phyloP scores from a whole-genome alignment of 2,888 invertebrate genomes.

The Allolobophora icterica region DNA sequence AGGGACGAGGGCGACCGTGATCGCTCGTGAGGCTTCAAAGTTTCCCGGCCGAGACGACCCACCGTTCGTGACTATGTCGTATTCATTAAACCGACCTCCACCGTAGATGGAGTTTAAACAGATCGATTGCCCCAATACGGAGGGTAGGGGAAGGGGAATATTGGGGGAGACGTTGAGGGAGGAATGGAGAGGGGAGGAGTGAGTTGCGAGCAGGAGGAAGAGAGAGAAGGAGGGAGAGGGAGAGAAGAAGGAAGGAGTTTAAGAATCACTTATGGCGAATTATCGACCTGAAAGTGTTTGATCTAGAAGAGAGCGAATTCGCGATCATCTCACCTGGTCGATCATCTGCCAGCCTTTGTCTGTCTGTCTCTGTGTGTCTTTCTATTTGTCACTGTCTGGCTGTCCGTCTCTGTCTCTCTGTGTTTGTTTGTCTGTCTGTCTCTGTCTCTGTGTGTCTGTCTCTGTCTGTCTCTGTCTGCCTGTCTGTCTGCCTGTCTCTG shows the following conservation, averaged over 20 bases:
- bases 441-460: neutral
- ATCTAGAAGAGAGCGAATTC: neutral
- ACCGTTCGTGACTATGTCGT: neutral
- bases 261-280: neutral
- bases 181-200: neutral
- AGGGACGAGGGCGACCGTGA: neutral
- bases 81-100: neutral
- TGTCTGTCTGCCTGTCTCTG: neutral
- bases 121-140: conserved; percentile 8
- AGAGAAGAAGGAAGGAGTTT: neutral
- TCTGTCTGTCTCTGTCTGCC: neutral
- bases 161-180: neutral
- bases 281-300: neutral
- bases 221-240: neutral
- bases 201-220: neutral
- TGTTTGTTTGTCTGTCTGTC: too few relatives aligned
- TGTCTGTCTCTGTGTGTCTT: too few relatives aligned
- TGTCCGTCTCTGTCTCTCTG: too few relatives aligned
- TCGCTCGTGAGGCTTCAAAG: neutral
- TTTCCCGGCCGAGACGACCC: neutral
- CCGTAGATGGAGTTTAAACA: conserved; percentile 6
- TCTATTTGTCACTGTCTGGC: too few relatives aligned
- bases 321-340: neutral
- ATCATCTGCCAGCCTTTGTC: too few relatives aligned
- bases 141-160: neutral